Conservation (phyloP, 2,888 invertebrate genomes). For the Morinoia aosen region DNA sequence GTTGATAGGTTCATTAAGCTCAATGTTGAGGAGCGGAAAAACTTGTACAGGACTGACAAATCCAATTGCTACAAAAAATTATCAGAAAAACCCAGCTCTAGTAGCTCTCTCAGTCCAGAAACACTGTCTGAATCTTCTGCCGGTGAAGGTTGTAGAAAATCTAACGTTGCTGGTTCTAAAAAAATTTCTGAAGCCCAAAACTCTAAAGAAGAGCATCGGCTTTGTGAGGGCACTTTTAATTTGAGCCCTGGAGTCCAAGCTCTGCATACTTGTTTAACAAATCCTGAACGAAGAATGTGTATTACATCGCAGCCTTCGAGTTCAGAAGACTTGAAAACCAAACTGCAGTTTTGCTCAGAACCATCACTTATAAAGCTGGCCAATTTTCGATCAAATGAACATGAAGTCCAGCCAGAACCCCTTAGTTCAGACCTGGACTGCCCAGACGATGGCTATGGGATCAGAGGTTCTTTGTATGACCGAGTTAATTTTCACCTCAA, state of each 20-base stretch:
- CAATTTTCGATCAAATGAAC: not conserved
- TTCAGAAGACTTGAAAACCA: not conserved
- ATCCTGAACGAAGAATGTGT: no score
- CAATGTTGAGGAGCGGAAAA: conserved; percentile 15
- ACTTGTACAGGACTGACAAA: not conserved
- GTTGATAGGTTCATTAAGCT: conserved; percentile 26
- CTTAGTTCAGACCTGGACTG: not conserved
- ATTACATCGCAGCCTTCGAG: not conserved
- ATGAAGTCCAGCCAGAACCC: not conserved
- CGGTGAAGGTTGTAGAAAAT: not conserved
- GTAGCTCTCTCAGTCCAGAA: not conserved
- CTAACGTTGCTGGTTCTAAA: not conserved
- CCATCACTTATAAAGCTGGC: not conserved
- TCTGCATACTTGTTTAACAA: no score
- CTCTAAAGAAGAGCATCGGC: no score
- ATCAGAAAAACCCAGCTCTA: not conserved
- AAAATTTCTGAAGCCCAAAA: not conserved
- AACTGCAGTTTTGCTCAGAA: not conserved
- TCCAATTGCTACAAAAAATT: not conserved
- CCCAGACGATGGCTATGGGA: not conserved
- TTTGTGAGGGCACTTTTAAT: no score
- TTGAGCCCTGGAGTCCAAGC: no score
- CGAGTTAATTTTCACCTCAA: not conserved
- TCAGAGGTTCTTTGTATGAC: not conserved
- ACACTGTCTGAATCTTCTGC: not conserved